Evolutionary conservation across 2,797 vertebrate genomes (phyloP).

Genomic region (Macroramphosus scolopax): DNA sequence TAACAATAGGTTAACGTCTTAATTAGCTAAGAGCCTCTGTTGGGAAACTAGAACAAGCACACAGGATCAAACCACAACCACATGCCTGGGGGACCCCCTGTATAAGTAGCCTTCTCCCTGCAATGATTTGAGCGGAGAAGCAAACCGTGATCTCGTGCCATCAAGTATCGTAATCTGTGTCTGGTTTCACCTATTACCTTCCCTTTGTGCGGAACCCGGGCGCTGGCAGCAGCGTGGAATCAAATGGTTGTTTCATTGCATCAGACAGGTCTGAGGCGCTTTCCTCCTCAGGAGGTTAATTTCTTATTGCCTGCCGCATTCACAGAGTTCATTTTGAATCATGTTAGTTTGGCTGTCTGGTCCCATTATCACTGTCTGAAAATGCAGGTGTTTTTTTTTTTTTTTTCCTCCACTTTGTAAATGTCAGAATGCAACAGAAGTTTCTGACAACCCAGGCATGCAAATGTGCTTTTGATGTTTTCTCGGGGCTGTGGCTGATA

Average conservation of each 20-base stretch:
- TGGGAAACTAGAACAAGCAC: no score
- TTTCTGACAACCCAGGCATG: constrained; percentile 72
- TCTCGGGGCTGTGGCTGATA: constrained; percentile 55
- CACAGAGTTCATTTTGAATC: constrained; percentile 72
- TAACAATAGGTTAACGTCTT: no score
- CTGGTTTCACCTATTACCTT: constrained; percentile 44
- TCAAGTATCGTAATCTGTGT: no score
- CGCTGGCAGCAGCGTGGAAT: constrained; percentile 51
- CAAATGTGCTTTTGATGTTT: constrained; percentile 74
- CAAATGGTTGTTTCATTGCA: constrained; percentile 66
- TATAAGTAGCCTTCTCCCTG: no score
- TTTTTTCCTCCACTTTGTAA: constrained; percentile 67
- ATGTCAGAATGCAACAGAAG: constrained; percentile 74
- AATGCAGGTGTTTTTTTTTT: constrained; percentile 59
- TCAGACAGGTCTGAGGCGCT: constrained; percentile 70
- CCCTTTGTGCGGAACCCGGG: constrained; percentile 47
- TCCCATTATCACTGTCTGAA: constrained; percentile 73
- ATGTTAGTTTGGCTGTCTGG: constrained; percentile 74
- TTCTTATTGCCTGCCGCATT: constrained; percentile 66
- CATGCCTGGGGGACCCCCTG: no score
- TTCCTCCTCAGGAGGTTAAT: constrained; percentile 71
- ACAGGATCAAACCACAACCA: no score
- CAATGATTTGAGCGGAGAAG: not conserved
- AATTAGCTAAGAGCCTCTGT: no score
- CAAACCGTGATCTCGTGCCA: constrained; percentile 1